Percentiles rank a stretch among this genome's conserved stretches.
Conservation (phyloP, 1,140 invertebrate genomes). For the Caenorhabditis remanei region DNA sequence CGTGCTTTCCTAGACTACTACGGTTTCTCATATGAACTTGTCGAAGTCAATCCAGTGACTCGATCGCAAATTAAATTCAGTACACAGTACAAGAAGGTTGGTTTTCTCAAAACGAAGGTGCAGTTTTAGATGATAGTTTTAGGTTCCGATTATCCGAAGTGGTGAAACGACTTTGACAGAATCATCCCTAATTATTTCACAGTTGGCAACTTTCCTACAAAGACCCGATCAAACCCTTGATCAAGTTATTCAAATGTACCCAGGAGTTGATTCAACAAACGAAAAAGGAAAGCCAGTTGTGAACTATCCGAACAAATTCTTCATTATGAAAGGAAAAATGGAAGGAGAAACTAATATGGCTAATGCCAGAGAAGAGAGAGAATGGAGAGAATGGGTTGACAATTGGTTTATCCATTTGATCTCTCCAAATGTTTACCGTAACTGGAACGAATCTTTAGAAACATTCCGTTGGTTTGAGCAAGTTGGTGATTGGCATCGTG, state of each 20-base stretch:
- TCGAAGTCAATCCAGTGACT: slow-evolving; percentile 94
- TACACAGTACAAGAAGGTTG: slow-evolving; percentile 85
- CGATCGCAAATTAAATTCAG: slow-evolving; percentile 93
- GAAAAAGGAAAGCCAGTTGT: slow-evolving; percentile 80
- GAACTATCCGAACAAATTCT: slow-evolving; percentile 91
- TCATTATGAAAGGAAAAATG: slow-evolving; percentile 85
- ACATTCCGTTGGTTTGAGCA: slow-evolving; percentile 92
- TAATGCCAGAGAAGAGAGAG: slow-evolving; percentile 85
- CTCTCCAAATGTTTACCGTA: slow-evolving; percentile 96
- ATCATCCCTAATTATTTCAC: slow-evolving; percentile 92
- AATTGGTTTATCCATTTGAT: slow-evolving; percentile 84
- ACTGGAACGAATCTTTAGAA: slow-evolving; percentile 86
- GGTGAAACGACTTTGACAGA: slow-evolving; percentile 87
- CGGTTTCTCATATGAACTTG: slow-evolving; percentile 93
- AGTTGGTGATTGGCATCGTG: slow-evolving; percentile 90
- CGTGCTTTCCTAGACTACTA: slow-evolving; percentile 92
- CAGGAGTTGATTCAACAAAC: slow-evolving; percentile 81
- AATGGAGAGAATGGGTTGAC: slow-evolving; percentile 96
- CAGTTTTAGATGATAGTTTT: background rate
- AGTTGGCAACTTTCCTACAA: slow-evolving; percentile 85
- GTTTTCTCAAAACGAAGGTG: slow-evolving; percentile 15
- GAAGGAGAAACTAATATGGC: slow-evolving; percentile 69
- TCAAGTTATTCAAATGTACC: slow-evolving; percentile 88
- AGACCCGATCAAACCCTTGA: slow-evolving; percentile 82
- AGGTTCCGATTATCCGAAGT: slow-evolving; percentile 73